Base-by-base conservation (phyloP, 2,888 invertebrate species). In the Amorpha juglandis region DNA sequence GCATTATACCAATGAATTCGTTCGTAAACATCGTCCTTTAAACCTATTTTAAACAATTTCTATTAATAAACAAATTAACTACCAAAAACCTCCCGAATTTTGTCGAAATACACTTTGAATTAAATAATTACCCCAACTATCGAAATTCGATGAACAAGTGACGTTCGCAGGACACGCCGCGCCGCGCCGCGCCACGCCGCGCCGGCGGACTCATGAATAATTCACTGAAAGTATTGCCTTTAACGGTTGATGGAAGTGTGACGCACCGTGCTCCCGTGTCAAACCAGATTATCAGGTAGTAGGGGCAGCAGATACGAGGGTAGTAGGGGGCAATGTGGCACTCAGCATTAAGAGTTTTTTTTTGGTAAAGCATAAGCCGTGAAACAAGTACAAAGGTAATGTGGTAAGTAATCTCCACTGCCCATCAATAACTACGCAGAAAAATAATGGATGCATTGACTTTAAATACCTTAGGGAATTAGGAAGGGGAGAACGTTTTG, bases 71-170 rank as follows among this genome's bases (percentile, higher is more conserved):
- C 42, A 9, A 11, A 9, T 7, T 11, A 14, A 14, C 14, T 45
- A 14, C 14, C 45, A 45, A 45, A 1, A 12, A 12, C 11, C 1
- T 45, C 45, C 14, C 45, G 14, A 14, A 11, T 0, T 14, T 11
- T 11, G 1, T 52, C 19, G 38, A 38, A 12, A 58, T n/a, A n/a
- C n/a, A n/a, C n/a, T n/a, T 42, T 8, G 21, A 38, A 58, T 58
- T 58, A 58, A 58, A 58, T 42, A 58, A 42, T 58, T 58, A 38
- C 51, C 50, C 63, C 51, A 63, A 63, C 51, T 63, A 51, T 63
- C 16, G 38, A 38, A 51, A 63, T 38, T 51, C 63, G 51, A 63
- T 63, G 35, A 38, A 33, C 63, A 63, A 51, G 51, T 63, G 42
- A n/a, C 16, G 16, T 35, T 63, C n/a, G n/a, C n/a, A n/a, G n/a